Base-by-base conservation (phyloP, 1,140 invertebrate species). In the Pseudomyrmex sp. region DNA sequence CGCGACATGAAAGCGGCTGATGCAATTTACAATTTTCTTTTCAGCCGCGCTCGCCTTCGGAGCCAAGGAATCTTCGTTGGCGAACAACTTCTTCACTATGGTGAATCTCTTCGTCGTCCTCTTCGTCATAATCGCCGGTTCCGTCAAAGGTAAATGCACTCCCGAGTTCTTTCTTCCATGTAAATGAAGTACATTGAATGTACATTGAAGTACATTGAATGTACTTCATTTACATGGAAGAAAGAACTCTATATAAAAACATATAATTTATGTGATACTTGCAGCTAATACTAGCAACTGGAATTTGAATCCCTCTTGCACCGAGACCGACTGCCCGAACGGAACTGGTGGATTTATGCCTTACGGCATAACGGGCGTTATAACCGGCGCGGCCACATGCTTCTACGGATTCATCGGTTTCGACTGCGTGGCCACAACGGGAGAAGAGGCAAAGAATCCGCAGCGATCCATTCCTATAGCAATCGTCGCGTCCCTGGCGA, bases 371-470 rank as follows among this genome's bases (percentile, higher is more conserved):
- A 94, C 95, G 2, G 98, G 98, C 8, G 96, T 98, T 18, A 96
- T 98, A 70, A 95, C 96, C 59, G 98, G 98, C 1, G 98, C 98
- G 8, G 98, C 98, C 0, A 97, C 96, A 10, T 98, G 98, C 93
- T 99, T 99, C 92, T 99, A 98, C 92, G 98, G 97, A 10, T 98
- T 98, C 88, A 97, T 98, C 85, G 98, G 98, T 75, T 98, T 98
- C 90, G 98, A 98, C 94, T 97, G 97, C 89, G 97, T 99, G 84
- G 98, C 98, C 1, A 98, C 98, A 0, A 96, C 95, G 0, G 95
- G 96, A 1, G 96, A 99, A 93, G 98, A 99, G 94, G 98, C 98
- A 0, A 97, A 97, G 88, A 97, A 98, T 90, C 98, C 98, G 0
- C 97, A 98, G 93, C 97, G 96, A 93, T 96, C 96, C 7, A 98